Conservation (phyloP, 1,140 invertebrate species). For the Eumaeus atala region DNA sequence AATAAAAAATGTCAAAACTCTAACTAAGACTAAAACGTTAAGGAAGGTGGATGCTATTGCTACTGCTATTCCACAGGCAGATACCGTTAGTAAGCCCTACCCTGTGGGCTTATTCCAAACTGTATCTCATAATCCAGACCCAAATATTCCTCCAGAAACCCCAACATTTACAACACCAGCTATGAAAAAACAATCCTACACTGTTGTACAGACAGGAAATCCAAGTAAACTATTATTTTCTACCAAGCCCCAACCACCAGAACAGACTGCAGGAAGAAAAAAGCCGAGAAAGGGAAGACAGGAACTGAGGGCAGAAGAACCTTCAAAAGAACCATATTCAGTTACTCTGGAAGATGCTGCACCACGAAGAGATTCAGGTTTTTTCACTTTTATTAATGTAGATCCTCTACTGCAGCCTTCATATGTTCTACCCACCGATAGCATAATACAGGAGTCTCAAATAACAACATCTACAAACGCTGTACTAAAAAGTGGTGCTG, state of each 20-base stretch:
- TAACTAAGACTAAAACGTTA: not conserved
- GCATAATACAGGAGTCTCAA: slow-evolving; percentile 64
- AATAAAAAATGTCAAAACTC: slow-evolving; percentile 11
- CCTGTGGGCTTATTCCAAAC: slow-evolving; percentile 60
- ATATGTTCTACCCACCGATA: slow-evolving; percentile 63
- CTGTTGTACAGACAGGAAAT: slow-evolving; percentile 58
- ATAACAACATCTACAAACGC: slow-evolving; percentile 50
- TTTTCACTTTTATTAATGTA: slow-evolving; percentile 64
- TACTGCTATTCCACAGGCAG: slow-evolving; percentile 6
- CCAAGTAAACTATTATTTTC: slow-evolving; percentile 64
- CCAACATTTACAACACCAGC: slow-evolving; percentile 44
- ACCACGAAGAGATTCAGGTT: slow-evolving; percentile 40
- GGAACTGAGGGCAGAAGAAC: slow-evolving; percentile 15
- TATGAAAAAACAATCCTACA: slow-evolving; percentile 61
- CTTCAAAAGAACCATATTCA: slow-evolving; percentile 36
- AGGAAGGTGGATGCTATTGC: slow-evolving; percentile 7
- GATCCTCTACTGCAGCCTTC: slow-evolving; percentile 60
- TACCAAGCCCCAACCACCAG: slow-evolving; percentile 40
- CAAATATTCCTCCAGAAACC: slow-evolving; percentile 14
- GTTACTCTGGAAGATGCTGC: slow-evolving; percentile 45
- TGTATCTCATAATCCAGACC: slow-evolving; percentile 27
- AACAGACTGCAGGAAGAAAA: slow-evolving; percentile 38
- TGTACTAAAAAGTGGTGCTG: slow-evolving; percentile 23
- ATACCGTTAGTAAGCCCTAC: slow-evolving; percentile 39
- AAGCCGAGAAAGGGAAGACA: slow-evolving; percentile 30